Conservation (phyloP, 2,113 vertebrate species). For the Scortum barcoo region DNA sequence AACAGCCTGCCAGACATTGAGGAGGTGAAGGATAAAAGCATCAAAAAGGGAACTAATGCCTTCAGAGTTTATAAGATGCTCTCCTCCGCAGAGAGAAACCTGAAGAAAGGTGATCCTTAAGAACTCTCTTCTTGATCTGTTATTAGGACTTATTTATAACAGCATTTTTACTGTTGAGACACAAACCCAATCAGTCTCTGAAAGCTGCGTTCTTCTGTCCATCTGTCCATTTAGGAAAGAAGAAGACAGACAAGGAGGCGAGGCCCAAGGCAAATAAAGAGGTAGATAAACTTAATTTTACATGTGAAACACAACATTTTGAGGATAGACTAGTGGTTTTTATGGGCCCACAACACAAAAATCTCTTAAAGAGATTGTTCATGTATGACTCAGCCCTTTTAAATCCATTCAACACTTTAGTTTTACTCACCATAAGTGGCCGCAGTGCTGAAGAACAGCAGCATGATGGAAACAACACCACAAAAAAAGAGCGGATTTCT, state of each 20-base stretch:
- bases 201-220: neutral
- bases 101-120: slow-evolving; percentile 90
- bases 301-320: neutral
- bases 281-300: slow-evolving; percentile 27
- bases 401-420: neutral
- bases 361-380: neutral
- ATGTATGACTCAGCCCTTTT: neutral
- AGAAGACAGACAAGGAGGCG: slow-evolving; percentile 82
- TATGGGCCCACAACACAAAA: neutral
- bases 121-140: neutral
- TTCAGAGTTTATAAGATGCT: slow-evolving; percentile 98
- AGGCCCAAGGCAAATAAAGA: slow-evolving; percentile 62
- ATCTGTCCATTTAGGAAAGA: slow-evolving; percentile 76
- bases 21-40: slow-evolving; percentile 95
- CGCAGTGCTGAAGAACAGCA: neutral
- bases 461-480: neutral
- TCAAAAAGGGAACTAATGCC: slow-evolving; percentile 98
- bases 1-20: slow-evolving; percentile 97
- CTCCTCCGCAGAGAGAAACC: slow-evolving; percentile 89
- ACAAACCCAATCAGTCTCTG: neutral
- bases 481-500: neutral
- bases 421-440: neutral
- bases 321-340: neutral
- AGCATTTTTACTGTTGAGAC: neutral
- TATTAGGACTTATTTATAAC: neutral